Percentiles rank a stretch among this genome's conserved stretches.
phyloP scores from a whole-genome alignment of 2,797 vertebrate genomes.

The Dryobates pubescens region DNA sequence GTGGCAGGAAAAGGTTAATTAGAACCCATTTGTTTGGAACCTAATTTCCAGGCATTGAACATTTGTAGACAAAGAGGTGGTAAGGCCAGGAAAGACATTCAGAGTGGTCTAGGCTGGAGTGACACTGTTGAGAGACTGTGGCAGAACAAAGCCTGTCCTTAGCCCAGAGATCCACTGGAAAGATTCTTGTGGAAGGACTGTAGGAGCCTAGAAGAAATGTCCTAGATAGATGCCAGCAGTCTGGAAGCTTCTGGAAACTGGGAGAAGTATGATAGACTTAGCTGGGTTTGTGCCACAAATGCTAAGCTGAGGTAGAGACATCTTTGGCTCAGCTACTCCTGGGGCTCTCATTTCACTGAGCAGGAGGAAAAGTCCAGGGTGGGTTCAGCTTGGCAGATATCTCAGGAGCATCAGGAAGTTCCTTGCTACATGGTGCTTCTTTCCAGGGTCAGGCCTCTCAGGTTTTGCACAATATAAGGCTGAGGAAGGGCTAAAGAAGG shows the following conservation, averaged over 20 bases:
- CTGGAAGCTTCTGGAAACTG: neutral
- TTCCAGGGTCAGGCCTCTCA: neutral
- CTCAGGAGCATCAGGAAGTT: neutral
- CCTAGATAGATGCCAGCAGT: neutral
- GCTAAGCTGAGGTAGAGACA: neutral
- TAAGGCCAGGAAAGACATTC: neutral
- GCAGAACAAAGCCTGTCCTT: neutral
- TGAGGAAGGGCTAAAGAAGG: neutral
- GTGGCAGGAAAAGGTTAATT: neutral
- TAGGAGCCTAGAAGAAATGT: neutral
- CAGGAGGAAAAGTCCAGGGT: neutral
- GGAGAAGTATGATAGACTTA: neutral
- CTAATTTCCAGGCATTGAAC: neutral
- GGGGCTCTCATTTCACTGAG: neutral
- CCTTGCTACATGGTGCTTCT: neutral
- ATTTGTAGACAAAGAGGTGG: neutral
- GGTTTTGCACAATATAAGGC: neutral
- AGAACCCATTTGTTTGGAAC: neutral
- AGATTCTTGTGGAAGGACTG: neutral
- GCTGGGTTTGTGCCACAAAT: fast-evolving
- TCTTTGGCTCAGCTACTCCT: neutral
- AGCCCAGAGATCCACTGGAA: neutral
- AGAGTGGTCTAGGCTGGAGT: neutral
- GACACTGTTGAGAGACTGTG: neutral
- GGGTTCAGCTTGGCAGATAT: neutral